These are phyloP conservation scores for Automeris io DNA, from an alignment of 2,888 invertebrate species.

Conservation along the genomic window DNA sequence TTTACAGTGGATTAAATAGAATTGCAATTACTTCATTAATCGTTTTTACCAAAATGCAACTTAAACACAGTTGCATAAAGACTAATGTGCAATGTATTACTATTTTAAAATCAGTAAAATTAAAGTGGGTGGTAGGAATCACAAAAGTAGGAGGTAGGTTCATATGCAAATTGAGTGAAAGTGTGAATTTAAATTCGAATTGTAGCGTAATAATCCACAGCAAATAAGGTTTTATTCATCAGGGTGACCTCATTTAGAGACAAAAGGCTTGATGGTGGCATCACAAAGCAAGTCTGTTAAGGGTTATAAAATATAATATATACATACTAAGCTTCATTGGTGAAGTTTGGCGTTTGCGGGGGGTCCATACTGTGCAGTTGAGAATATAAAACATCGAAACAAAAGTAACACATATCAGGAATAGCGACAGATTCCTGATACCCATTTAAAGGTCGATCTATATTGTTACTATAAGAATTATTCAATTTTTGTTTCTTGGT, in stretches of 20 bases:
- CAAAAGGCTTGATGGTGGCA: slow-evolving; percentile 34
- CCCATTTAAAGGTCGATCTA: slow-evolving; percentile 77
- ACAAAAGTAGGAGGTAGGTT: slow-evolving; percentile 11
- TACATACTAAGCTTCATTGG: slow-evolving; percentile 96
- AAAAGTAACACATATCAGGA: slow-evolving; percentile 99
- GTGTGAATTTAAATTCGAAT: slow-evolving; percentile 6
- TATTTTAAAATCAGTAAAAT: slow-evolving; percentile 10
- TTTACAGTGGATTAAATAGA: too few relatives aligned
- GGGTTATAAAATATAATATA: slow-evolving; percentile 10
- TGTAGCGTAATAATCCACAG: neutral
- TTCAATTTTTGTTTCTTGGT: slow-evolving; percentile 94
- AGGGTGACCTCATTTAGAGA: slow-evolving; percentile 37
- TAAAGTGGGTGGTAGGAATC: slow-evolving; percentile 12
- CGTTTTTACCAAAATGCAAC: neutral
- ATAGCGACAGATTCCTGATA: slow-evolving; percentile 82
- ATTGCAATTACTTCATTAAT: too few relatives aligned
- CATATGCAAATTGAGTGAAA: slow-evolving; percentile 25
- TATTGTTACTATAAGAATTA: slow-evolving; percentile 77
- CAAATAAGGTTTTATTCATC: slow-evolving; percentile 15
- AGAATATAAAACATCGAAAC: slow-evolving; percentile 98
- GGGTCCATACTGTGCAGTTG: slow-evolving; percentile 95
- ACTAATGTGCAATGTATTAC: neutral
- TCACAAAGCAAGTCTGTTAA: slow-evolving; percentile 28
- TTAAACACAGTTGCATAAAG: neutral
- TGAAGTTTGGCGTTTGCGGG: slow-evolving; percentile 93